Evolutionary conservation across 2,113 vertebrate genomes (phyloP).

Genomic region (Elachura formosa): DNA sequence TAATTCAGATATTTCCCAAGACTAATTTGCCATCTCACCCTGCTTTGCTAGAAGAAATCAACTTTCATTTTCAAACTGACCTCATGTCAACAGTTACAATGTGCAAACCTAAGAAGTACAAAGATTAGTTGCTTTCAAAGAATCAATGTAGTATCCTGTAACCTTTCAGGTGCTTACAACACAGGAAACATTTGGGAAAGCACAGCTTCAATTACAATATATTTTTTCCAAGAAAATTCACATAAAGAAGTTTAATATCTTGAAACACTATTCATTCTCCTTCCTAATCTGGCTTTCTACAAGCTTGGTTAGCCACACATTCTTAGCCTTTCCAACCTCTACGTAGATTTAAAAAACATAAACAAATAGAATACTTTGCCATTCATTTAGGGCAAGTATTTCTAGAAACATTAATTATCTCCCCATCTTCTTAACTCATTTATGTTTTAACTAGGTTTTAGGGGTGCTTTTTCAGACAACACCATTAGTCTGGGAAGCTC

Average conservation of each 20-base stretch:
- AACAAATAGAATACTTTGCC: neutral
- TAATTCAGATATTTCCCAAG: neutral
- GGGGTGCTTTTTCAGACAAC: neutral
- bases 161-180: neutral
- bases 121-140: neutral
- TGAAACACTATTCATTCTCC: neutral
- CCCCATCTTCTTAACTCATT: neutral
- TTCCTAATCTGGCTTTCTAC: neutral
- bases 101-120: neutral
- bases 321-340: neutral
- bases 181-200: neutral
- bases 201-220: fast-evolving
- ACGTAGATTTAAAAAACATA: neutral
- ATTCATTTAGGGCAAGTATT: neutral
- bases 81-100: neutral
- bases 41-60: neutral
- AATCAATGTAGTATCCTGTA: neutral
- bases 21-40: neutral
- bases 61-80: neutral
- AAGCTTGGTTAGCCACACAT: neutral
- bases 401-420: neutral
- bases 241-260: neutral
- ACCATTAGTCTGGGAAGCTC: neutral
- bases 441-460: neutral
- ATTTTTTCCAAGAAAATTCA: neutral